Base-by-base conservation (phyloP, 2,797 vertebrate species). In the Heteromormyrus szaboi region DNA sequence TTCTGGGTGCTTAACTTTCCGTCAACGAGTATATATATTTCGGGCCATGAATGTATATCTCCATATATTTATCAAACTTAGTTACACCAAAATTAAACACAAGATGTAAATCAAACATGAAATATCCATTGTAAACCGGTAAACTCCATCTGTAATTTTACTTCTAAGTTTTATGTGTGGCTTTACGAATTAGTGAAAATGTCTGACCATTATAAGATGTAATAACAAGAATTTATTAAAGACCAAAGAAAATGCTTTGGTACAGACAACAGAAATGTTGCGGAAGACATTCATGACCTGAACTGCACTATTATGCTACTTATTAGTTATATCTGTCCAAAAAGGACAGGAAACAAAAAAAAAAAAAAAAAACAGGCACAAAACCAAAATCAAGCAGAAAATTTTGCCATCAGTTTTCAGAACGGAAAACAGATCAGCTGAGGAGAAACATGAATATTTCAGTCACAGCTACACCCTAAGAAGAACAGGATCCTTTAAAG, bases 171-270 rank as follows among this genome's bases (percentile, higher is more conserved):
- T 44, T n/a, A n/a, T 79, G 37, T 5, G 37, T n/a, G 17, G 33
- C 14, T 17, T 29, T 46, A 79, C 11, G 33, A 76, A 76, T 37
- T 2, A 87, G 37, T 25, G 41, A 85, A 53, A 33, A 89, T 51
- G 25, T 56, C 56, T 25, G 22, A 14, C 33, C 33, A 79, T 44
- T 79, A 37, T 76, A 85, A 79, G 41, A 85, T 59, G 19, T 68
- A 76, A 53, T 51, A 88, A 88, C 37, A 2, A 46, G 72, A 89
- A 44, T 88, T 89, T 89, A 86, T 89, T 88, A 22, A 65, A 87
- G 72, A 89, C 46, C 56, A 85, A 83, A 11, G 19, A 54, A 83
- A 83, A 88, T 53, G n/a, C 11, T 19, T 50, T 8, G 48, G 68
- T 68, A 33, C 85, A 85, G 37, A 85, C 59, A 90, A 62, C 86